Base-by-base conservation (phyloP, 1,140 invertebrate genomes). In the Musca domestica region DNA sequence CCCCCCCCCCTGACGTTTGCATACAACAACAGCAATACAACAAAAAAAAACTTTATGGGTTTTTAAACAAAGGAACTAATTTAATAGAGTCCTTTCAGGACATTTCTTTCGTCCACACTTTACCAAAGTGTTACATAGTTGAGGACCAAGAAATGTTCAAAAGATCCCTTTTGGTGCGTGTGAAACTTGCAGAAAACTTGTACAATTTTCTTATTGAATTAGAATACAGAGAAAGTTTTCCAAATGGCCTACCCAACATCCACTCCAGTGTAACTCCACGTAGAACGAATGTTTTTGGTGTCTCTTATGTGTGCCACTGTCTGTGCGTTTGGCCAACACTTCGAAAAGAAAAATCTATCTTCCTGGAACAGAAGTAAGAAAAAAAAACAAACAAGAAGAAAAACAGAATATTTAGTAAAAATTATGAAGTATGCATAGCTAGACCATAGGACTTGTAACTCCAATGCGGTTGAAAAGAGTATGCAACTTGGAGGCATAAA, bases 31-130 rank as follows among this genome's bases (percentile, higher is more conserved):
- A 30, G 3, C 15, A 30, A 30, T 15, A 25, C 22, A 25, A 6
- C 20, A 54, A 25, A 25, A 7, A 23, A n/a, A n/a, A 58, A 58
- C 54, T 58, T 58, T 54, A n/a, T 61, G 30, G 48, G 34, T 41
- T 51, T 30, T 30, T 19, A 61, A 34, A 61, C 56, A 61, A 17
- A 61, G 56, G 34, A 61, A 61, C 30, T 61, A 61, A 61, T 61
- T 61, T 61, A 61, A 61, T 61, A 61, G 34, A 61, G 56, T 61
- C 27, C 30, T 61, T 61, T 41, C 17, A 30, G 56, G 27, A 17
- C 34, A 30, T 30, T 27, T 58, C 17, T 58, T 58, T 30, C 14
- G 15, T 34, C 17, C 20, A 10, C 34, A 41, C 2, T 41, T 9
- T 41, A 9, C 12, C 4, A 41, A 41, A 41, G 34, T 41, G 34